phyloP scores from a whole-genome alignment of 2,888 invertebrate species.

The Auanema freiburgensis region DNA sequence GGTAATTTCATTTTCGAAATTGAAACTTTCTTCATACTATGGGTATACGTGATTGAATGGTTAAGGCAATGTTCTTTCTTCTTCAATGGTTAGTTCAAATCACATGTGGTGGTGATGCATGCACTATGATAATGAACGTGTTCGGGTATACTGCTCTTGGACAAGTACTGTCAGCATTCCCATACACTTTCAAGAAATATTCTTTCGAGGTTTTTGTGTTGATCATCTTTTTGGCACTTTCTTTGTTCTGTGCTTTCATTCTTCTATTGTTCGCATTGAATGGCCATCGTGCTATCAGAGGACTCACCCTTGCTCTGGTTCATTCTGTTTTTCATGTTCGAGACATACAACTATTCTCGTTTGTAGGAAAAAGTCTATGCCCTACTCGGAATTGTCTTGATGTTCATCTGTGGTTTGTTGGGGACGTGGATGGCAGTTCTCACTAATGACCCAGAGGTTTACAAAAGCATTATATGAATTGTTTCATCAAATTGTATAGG shows the following conservation, averaged over 20 bases:
- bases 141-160: conserved; percentile 52
- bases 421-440: conserved; percentile 49
- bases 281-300: conserved; percentile 35
- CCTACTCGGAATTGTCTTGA: conserved; percentile 41
- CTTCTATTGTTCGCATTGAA: conserved; percentile 35
- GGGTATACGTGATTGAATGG: neutral
- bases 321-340: neutral
- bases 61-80: conserved; percentile 39
- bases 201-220: conserved; percentile 40
- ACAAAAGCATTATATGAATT: neutral
- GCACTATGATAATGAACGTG: conserved; percentile 54
- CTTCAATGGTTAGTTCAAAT: conserved; percentile 52
- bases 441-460: conserved; percentile 37
- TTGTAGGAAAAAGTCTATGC: conserved; percentile 45
- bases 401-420: conserved; percentile 45
- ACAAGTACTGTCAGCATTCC: conserved; percentile 21
- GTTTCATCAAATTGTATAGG: conserved; percentile 18
- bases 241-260: conserved; percentile 38
- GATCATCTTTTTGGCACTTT: conserved; percentile 37
- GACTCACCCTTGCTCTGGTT: conserved; percentile 32
- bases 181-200: neutral
- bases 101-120: conserved; percentile 45
- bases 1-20: conserved; percentile 22
- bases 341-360: neutral
- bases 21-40: conserved; percentile 1